Percentiles rank a stretch among this genome's conserved stretches.
These are phyloP conservation scores for Drosophila leonis DNA, from an alignment of 2,888 invertebrate species.

Conservation along the genomic window DNA sequence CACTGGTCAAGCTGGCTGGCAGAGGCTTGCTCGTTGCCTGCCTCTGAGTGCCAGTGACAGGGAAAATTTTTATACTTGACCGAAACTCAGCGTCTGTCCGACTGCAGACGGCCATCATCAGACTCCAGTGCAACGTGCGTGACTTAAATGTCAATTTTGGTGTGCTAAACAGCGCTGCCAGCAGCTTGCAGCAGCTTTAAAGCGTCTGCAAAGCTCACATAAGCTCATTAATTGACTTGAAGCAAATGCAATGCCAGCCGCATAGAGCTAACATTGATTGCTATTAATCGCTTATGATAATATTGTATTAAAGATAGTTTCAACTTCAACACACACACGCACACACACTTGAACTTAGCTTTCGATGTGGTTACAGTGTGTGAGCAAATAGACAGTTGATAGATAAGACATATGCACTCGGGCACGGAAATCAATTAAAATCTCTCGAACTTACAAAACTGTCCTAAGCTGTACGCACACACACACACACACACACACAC, in stretches of 20 bases:
- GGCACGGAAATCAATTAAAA: constrained; percentile 84
- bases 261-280: neutral
- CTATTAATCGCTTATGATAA: constrained; percentile 2
- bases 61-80: constrained; percentile 50
- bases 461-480: constrained; percentile 24
- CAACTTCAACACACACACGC: neutral
- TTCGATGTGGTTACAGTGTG: constrained; percentile 33
- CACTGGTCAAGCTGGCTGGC: constrained; percentile 53
- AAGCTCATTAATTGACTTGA: constrained; percentile 15
- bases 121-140: constrained; percentile 42
- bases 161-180: constrained; percentile 23
- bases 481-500: constrained; percentile 9
- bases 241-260: constrained; percentile 1
- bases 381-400: constrained; percentile 57
- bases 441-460: constrained; percentile 65
- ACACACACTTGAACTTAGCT: constrained; percentile 11
- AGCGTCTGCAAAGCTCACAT: constrained; percentile 13
- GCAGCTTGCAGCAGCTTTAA: constrained; percentile 10
- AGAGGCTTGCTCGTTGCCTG: constrained; percentile 17
- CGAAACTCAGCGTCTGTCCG: constrained; percentile 14
- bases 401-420: constrained; percentile 76
- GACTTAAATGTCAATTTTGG: constrained; percentile 68
- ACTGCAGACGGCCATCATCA: neutral
- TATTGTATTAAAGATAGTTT: neutral
- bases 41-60: constrained; percentile 42